These are phyloP conservation scores for Bellardia bayeri DNA, from an alignment of 2,888 invertebrate genomes.

Conservation along the genomic window DNA sequence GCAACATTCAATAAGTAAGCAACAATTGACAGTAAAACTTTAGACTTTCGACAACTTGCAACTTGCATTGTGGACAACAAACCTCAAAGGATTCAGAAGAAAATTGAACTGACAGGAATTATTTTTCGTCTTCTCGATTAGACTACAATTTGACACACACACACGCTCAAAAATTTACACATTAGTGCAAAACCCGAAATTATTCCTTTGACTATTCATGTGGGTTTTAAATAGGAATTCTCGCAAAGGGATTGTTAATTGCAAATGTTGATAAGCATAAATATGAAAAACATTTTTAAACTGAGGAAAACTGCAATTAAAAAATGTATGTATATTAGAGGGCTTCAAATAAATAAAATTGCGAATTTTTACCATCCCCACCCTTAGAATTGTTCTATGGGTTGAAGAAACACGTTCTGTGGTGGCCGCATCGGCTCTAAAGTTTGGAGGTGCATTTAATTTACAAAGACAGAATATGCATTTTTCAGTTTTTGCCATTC, in stretches of 20 bases:
- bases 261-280: neutral
- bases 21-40: conserved; percentile 58
- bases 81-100: conserved; percentile 58
- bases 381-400: too few species aligned
- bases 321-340: too few species aligned
- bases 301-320: neutral
- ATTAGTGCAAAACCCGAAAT: neutral
- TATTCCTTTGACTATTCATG: conserved; percentile 13
- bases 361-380: too few species aligned
- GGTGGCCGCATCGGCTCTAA: too few species aligned
- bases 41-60: conserved; percentile 56
- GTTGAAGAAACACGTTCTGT: too few species aligned
- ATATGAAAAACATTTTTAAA: neutral
- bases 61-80: conserved; percentile 60
- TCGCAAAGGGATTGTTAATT: conserved; percentile 9
- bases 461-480: too few species aligned
- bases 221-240: neutral
- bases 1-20: conserved; percentile 53
- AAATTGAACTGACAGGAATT: conserved; percentile 56
- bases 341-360: too few species aligned
- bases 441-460: too few species aligned
- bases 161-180: neutral
- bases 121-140: conserved; percentile 22
- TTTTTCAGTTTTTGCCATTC: too few species aligned
- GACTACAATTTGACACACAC: neutral